Conservation (phyloP, 2,797 vertebrate genomes). For the Crax fasciolata region DNA sequence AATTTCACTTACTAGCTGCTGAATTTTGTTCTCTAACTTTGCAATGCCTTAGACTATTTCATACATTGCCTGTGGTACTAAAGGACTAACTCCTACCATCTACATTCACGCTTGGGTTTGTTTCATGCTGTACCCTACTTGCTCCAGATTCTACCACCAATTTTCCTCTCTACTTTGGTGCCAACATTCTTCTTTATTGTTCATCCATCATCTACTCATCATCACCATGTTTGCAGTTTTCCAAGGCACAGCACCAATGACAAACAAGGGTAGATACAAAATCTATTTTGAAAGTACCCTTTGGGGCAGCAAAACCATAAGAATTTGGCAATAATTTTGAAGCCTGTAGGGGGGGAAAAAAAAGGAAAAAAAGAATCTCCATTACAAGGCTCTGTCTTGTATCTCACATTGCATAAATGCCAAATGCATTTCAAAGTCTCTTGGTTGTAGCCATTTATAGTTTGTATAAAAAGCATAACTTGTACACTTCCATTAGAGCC, state of each 20-base stretch:
- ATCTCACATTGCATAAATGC: neutral
- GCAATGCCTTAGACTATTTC: neutral
- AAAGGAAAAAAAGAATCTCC: neutral
- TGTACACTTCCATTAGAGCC: conserved; percentile 58
- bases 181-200: neutral
- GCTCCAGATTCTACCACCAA: neutral
- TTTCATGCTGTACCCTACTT: neutral
- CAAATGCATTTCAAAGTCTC: conserved; percentile 29
- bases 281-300: neutral
- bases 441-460: conserved; percentile 69
- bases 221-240: neutral
- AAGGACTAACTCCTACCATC: neutral
- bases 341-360: neutral
- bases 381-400: neutral
- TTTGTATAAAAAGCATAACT: conserved; percentile 68
- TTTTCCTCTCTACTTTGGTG: neutral
- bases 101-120: neutral
- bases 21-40: neutral
- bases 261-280: neutral
- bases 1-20: conserved; percentile 1
- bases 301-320: neutral
- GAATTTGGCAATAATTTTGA: neutral
- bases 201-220: neutral
- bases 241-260: neutral
- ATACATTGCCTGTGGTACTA: neutral